Conservation (phyloP, 2,888 invertebrate species). For the Pyrochroa serraticornis region DNA sequence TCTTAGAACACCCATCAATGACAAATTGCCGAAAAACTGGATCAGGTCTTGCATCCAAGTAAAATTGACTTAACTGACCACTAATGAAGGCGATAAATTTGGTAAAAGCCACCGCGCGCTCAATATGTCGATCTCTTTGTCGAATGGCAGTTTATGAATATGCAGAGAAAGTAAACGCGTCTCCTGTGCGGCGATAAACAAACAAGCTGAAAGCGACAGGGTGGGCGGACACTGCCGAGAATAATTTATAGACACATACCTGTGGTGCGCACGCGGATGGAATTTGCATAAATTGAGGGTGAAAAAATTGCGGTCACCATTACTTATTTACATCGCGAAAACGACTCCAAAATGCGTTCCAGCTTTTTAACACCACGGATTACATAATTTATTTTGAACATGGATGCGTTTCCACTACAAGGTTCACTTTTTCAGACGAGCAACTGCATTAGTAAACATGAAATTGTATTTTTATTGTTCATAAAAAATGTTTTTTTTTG, state of each 20-base stretch:
- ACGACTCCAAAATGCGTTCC: conserved; percentile 19
- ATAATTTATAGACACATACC: conserved; percentile 30
- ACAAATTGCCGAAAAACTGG: too few relatives aligned
- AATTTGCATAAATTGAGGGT: conserved; percentile 27
- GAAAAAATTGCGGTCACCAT: conserved; percentile 28
- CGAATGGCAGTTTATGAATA: conserved; percentile 25
- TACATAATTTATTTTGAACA: conserved; percentile 14
- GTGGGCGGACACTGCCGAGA: conserved; percentile 30
- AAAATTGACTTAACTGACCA: too few relatives aligned
- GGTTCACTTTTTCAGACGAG: background rate
- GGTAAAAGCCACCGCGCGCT: conserved; percentile 20
- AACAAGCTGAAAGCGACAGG: conserved; percentile 25
- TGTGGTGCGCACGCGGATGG: conserved; percentile 18
- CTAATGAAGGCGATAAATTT: conserved; percentile 14
- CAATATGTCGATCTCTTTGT: conserved; percentile 26
- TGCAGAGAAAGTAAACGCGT: conserved; percentile 27
- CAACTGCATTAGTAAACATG: background rate
- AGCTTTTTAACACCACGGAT: conserved; percentile 22
- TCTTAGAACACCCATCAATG: too few relatives aligned
- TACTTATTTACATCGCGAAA: conserved; percentile 25
- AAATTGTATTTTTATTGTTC: conserved; percentile 1
- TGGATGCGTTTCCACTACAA: too few relatives aligned
- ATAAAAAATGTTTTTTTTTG: background rate
- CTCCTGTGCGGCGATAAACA: conserved; percentile 30
- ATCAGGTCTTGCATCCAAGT: too few relatives aligned